These are phyloP conservation scores for Neodontobutis hainanensis DNA, from an alignment of 2,113 vertebrate genomes.

Conservation along the genomic window DNA sequence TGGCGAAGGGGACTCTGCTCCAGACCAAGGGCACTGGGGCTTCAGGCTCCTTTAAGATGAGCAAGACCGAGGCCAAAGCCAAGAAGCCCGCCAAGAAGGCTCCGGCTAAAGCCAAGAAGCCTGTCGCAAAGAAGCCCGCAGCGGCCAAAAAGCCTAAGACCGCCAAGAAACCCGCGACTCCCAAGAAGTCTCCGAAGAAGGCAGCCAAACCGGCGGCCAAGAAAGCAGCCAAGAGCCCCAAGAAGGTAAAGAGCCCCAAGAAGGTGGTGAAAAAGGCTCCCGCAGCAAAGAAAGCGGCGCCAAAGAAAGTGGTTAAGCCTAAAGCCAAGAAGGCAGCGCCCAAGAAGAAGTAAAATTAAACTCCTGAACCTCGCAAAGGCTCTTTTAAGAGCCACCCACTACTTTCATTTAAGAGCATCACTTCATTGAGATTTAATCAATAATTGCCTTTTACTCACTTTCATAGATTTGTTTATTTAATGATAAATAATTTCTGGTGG, in stretches of 20 bases:
- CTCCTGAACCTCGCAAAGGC: neutral
- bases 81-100: conserved; percentile 28
- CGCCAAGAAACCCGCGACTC: conserved; percentile 5
- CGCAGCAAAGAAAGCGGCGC: neutral
- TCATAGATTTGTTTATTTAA: too few species aligned
- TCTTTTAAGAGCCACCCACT: conserved; percentile 44
- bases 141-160: conserved; percentile 14
- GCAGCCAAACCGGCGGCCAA: conserved; percentile 18
- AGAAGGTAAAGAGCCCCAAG: conserved; percentile 9
- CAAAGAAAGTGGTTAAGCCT: too few species aligned
- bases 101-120: conserved; percentile 13
- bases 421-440: too few species aligned
- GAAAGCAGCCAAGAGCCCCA: conserved; percentile 14
- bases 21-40: conserved; percentile 15
- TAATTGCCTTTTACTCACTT: too few species aligned
- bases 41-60: conserved; percentile 33
- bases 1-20: conserved; percentile 5
- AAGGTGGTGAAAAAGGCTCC: conserved; percentile 6
- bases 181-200: conserved; percentile 11
- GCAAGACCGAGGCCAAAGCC: rapidly evolving
- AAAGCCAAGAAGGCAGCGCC: conserved; percentile 25
- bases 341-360: conserved; percentile 41
- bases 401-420: too few species aligned
- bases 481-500: too few species aligned
- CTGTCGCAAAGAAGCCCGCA: neutral